Percentiles rank a stretch among this genome's conserved stretches.
phyloP scores from a whole-genome alignment of 2,113 vertebrate genomes.

The Caloenas nicobarica region DNA sequence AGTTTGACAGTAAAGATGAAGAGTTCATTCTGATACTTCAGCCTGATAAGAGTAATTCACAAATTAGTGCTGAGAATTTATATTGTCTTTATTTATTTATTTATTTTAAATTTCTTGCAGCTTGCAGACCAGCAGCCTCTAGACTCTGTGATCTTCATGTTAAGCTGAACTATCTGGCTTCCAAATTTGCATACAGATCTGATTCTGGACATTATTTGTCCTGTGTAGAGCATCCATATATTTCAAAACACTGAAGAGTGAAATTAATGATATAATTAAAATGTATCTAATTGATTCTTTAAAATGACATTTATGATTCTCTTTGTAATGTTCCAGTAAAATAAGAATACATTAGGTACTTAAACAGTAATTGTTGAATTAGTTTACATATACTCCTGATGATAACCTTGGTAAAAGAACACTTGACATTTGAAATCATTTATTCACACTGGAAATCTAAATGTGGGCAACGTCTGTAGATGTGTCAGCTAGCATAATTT shows the following conservation, averaged over 20 bases:
- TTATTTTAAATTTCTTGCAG: background rate
- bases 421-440: background rate
- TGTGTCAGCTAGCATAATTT: background rate
- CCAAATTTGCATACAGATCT: background rate
- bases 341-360: background rate
- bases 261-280: background rate
- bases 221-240: accelerated
- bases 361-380: background rate
- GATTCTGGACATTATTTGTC: background rate
- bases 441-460: background rate
- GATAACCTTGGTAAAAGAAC: background rate
- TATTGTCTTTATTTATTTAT: background rate
- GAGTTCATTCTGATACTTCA: background rate
- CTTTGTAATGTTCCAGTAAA: background rate
- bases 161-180: background rate
- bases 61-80: background rate
- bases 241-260: background rate
- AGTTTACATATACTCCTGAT: background rate
- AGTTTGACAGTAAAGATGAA: background rate
- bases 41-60: background rate
- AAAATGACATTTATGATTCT: background rate
- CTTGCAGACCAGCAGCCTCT: background rate
- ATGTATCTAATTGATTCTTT: background rate
- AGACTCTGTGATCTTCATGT: background rate
- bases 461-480: background rate